Evolutionary conservation across 2,888 invertebrate genomes (phyloP), one percentile per base, ranked within the genome.

Genomic region (Eurytoma adleriae): DNA sequence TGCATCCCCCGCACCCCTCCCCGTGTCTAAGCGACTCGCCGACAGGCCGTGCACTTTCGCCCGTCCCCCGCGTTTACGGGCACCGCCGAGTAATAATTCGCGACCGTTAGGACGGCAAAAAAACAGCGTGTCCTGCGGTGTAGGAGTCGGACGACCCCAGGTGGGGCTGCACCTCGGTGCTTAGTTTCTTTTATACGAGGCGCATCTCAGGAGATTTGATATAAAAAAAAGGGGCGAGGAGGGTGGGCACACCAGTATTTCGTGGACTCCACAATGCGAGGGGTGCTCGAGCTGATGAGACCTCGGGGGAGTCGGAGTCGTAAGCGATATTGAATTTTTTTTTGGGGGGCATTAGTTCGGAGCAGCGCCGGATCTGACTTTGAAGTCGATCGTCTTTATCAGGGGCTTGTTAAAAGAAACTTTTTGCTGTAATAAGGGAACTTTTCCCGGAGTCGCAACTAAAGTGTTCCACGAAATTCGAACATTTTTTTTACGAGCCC

Each of bases 131-230:
- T 40, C 40, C 0, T 40, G 7, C 5, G 40, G 40, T 7, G 40
- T 4, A 40, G 40, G 40, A 40, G 40, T 7, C 5, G 30, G 30
- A 40, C 40, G 5, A 40, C 40, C 40, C 4, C 40, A 3, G 40
- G 40, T 40, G 40, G 20, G 2, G 48, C 13, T n/a, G 54, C n/a
- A 48, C 24, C 59, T 16, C 27, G 16, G 72, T 76, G 85, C 40
- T 40, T 85, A 87, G 87, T n/a, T 86, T 86, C 86, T 81, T 83
- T 81, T 80, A 83, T 40, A 57, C 76, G 83, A 76, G n/a, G 86
- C 85, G 83, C 20, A 50, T 84, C 78, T 86, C 82, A 80, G 83
- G 84, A 86, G 85, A 87, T 87, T 85, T 83, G 40, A 76, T 40
- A 40, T 7, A 40, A 40, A 40, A 80, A 74, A 68, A 71, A 57